phyloP scores from a whole-genome alignment of 1,140 invertebrate species.

The Lasioglossum baleicum region DNA sequence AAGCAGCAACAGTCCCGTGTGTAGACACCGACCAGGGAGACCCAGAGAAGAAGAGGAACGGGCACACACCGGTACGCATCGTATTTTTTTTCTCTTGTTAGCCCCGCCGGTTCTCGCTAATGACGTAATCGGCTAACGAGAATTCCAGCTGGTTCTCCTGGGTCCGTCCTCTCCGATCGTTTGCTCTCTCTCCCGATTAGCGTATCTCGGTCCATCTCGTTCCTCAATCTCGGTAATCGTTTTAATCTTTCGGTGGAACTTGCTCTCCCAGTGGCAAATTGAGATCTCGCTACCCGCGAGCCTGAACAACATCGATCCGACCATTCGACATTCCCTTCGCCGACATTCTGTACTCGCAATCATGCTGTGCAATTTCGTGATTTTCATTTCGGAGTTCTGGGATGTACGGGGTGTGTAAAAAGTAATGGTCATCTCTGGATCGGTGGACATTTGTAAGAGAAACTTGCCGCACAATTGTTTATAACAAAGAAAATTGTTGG shows the following conservation, averaged over 20 bases:
- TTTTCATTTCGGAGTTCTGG: too few species aligned
- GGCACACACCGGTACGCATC: too few species aligned
- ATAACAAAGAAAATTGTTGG: too few species aligned
- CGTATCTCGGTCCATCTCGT: constrained; percentile 34
- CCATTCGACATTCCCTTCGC: neutral
- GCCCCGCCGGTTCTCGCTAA: constrained; percentile 50
- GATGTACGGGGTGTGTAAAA: too few species aligned
- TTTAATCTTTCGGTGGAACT: constrained; percentile 54
- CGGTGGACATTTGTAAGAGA: too few species aligned
- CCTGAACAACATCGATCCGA: constrained; percentile 5
- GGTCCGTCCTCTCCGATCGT: constrained; percentile 29
- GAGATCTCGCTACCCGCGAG: constrained; percentile 42
- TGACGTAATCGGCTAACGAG: constrained; percentile 61
- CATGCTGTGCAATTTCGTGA: too few species aligned
- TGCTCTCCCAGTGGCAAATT: constrained; percentile 45
- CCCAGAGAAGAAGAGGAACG: neutral
- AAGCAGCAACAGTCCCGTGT: neutral
- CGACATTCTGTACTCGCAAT: neutral
- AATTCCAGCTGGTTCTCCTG: constrained; percentile 38
- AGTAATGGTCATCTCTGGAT: too few species aligned
- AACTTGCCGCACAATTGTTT: too few species aligned
- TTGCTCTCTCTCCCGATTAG: constrained; percentile 15
- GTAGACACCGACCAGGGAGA: neutral
- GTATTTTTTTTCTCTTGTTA: constrained; percentile 52
- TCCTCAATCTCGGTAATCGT: constrained; percentile 62